Base-by-base conservation (phyloP, 2,113 vertebrate species). In the Sinocyclocheilus rhinocerous region DNA sequence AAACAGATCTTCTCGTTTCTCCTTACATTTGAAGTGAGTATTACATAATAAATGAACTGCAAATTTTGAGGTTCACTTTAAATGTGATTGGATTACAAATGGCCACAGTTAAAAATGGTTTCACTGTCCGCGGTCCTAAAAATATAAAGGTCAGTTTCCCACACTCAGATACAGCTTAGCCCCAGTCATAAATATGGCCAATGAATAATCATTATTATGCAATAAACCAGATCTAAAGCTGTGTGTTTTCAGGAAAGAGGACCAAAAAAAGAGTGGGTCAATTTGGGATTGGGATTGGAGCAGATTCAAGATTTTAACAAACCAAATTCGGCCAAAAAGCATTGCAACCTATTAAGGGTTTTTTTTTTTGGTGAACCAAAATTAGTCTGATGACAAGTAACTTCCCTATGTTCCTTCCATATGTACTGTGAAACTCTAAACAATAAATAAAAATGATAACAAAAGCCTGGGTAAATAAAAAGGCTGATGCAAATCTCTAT, bases 71-170 rank as follows among this genome's bases (percentile, higher is more conserved):
- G 42, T 16, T 67, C 24, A 13, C n/a, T 78, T 36, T 57, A 55
- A 76, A 26, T 77, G 76, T 16, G 16, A 50, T 52, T 76, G 50
- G 75, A 33, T 39, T 78, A 36, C 76, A 78, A 22, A 78, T 33
- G 29, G 12, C 76, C 11, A 11, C 52, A 57, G 50, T 36, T 69
- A 48, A 75, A 75, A 75, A 75, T 26, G 39, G 39, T 24, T 48
- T 26, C 1, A n/a, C 9, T 36, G 20, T 57, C 29, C 52, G 13
- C 6, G 29, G 15, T 78, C 33, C 76, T 18, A 78, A 78, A 78
- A 59, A 22, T 59, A 39, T n/a, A 39, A 78, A 78, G 76, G 76
- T 59, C 76, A 78, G 29, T 78, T 78, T 78, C 76, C 76, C 76
- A 78, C 76, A 59, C 76, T 78, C 76, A 59, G 18, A 78, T 39